Base-by-base conservation (phyloP, 2,797 vertebrate genomes). In the Erithacus rubecula region DNA sequence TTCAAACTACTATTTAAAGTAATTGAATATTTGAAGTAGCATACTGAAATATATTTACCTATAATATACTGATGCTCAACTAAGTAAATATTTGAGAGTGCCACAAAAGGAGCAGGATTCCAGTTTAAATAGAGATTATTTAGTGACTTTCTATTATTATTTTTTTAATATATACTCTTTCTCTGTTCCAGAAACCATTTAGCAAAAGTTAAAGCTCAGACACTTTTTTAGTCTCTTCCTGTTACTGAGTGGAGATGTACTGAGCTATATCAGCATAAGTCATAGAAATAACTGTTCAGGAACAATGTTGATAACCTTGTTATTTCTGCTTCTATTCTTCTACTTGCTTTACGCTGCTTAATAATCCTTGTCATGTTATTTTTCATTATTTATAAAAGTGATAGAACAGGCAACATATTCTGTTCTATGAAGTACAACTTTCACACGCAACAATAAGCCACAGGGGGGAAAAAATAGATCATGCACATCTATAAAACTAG, bases 321-420 rank as follows among this genome's bases (percentile, higher is more conserved):
- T 94, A 77, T 90, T 94, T 93, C 83, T 86, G 47, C 69, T 94
- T 94, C 82, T 36, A 15, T 60, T 93, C 27, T 77, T 87, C 90
- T 82, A 82, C 44, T 93, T 93, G 41, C 29, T 91, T 87, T 93
- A n/a, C 0, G 0, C 15, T 94, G 55, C 30, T 88, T 88, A 91
- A 95, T 74, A 92, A 77, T 87, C 52, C 86, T 75, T 90, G 53
- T 21, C 60, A 59, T 63, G 41, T 70, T 94, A 75, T 79, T 72
- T 90, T 94, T 92, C 7, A 43, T 84, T 93, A 77, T 92, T 89
- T 89, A 74, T 83, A 91, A 87, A 83, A 53, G 39, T 58, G 77
- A 85, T 78, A 56, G 62, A 81, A 19, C 17, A 94, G 43, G 14
- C 26, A 90, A 58, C 49, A 69, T 77, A 65, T 63, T 91, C 37